Percentiles rank a stretch among this genome's conserved stretches.
Conservation (phyloP, 53 echinoderm and acorn worm genomes). For the Holothuria leucospilota region DNA sequence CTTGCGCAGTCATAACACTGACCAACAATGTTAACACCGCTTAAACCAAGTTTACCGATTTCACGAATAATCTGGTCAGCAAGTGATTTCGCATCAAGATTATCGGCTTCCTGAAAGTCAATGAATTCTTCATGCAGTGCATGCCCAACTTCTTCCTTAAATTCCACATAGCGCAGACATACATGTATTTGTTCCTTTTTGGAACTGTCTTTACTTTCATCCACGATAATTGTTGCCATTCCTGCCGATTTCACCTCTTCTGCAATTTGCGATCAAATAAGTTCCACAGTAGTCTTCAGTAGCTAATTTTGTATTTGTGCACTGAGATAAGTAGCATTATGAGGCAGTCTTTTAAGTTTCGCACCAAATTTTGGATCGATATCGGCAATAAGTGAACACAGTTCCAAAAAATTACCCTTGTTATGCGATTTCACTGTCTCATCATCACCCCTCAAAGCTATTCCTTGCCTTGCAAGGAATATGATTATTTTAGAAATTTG, state of each 20-base stretch:
- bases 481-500: not conserved
- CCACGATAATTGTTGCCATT: conserved; percentile 16
- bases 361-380: not conserved
- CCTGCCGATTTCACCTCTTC: conserved; percentile 7
- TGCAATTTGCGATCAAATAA: too few relatives aligned
- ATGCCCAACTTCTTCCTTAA: not conserved
- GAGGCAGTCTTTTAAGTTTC: conserved; percentile 15
- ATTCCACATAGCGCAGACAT: conserved; percentile 40
- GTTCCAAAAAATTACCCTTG: conserved; percentile 15
- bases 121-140: conserved; percentile 42
- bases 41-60: conserved; percentile 7
- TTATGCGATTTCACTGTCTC: not conserved
- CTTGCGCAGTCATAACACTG: conserved; percentile 41
- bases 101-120: conserved; percentile 43
- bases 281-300: not conserved
- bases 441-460: too few relatives aligned
- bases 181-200: conserved; percentile 35
- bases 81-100: conserved; percentile 37
- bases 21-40: conserved; percentile 31
- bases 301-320: conserved; percentile 20
- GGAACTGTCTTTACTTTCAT: conserved; percentile 14
- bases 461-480: too few relatives aligned
- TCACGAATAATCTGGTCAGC: conserved; percentile 15
- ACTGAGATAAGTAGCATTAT: conserved; percentile 17
- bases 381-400: conserved; percentile 11